Conservation (phyloP, 2,113 vertebrate species). For the Myocastor coypus region DNA sequence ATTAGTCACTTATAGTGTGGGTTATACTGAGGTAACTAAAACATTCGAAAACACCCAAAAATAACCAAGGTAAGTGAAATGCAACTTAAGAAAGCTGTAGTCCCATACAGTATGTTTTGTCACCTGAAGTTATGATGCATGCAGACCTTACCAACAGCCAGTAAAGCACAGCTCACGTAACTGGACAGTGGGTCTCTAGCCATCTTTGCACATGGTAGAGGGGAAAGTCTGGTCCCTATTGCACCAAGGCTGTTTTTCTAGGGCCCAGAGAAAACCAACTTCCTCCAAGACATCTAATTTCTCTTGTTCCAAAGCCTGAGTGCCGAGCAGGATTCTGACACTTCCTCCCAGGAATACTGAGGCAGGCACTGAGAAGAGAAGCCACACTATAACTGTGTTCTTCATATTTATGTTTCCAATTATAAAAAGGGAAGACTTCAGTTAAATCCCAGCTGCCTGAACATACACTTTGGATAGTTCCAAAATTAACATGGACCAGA, state of each 20-base stretch:
- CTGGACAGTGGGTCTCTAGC: not conserved
- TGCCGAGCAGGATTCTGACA: not conserved
- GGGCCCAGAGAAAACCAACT: not conserved
- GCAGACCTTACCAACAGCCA: not conserved
- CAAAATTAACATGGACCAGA: not conserved
- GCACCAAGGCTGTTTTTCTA: not conserved
- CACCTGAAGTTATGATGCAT: not conserved
- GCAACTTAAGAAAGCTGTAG: constrained; percentile 1
- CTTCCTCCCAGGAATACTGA: not conserved
- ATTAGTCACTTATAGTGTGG: not conserved
- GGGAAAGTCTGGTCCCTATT: not conserved
- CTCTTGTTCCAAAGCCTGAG: constrained; percentile 14
- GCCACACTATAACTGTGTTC: not conserved
- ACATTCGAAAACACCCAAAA: not conserved
- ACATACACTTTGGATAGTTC: not conserved
- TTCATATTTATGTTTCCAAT: constrained; percentile 54
- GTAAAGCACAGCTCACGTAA: not conserved
- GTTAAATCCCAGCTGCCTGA: constrained; percentile 52
- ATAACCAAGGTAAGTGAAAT: not conserved
- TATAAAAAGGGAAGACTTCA: not conserved
- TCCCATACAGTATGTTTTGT: not conserved
- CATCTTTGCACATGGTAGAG: not conserved
- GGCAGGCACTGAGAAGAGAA: not conserved
- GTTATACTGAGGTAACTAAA: not conserved
- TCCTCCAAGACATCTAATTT: not conserved